phyloP scores from a whole-genome alignment of 2,888 invertebrate species.

The Andrena dorsata region DNA sequence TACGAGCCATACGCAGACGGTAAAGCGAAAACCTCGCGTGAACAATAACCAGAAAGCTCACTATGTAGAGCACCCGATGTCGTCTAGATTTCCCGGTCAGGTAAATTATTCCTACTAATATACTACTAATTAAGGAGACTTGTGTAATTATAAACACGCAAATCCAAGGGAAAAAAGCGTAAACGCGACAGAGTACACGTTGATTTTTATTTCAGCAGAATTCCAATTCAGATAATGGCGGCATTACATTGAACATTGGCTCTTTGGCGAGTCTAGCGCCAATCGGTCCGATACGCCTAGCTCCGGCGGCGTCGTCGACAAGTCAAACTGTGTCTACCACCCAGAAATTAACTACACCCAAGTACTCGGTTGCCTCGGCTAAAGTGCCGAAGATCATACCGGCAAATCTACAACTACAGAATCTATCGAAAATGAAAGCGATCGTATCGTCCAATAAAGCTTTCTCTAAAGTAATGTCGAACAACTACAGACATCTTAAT shows the following conservation, averaged over 20 bases:
- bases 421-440: constrained; percentile 77
- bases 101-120: constrained; percentile 58
- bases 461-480: constrained; percentile 73
- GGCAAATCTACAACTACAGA: constrained; percentile 65
- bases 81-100: constrained; percentile 74
- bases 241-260: constrained; percentile 84
- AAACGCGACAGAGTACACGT: not conserved
- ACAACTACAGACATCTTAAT: constrained; percentile 74
- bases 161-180: too few relatives aligned
- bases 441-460: constrained; percentile 75
- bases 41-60: constrained; percentile 74
- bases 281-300: constrained; percentile 82
- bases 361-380: constrained; percentile 55
- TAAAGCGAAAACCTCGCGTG: constrained; percentile 76
- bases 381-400: constrained; percentile 76
- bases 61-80: constrained; percentile 75
- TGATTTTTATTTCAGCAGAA: constrained; percentile 64
- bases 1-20: constrained; percentile 62
- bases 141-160: too few relatives aligned
- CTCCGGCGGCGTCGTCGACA: constrained; percentile 73
- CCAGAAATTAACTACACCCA: constrained; percentile 50
- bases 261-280: constrained; percentile 84
- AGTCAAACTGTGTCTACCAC: constrained; percentile 51
- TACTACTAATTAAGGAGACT: too few relatives aligned
- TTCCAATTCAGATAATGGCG: constrained; percentile 75